These are phyloP conservation scores for Stenchaetothrips biformis DNA, from an alignment of 2,888 invertebrate species.

Conservation along the genomic window DNA sequence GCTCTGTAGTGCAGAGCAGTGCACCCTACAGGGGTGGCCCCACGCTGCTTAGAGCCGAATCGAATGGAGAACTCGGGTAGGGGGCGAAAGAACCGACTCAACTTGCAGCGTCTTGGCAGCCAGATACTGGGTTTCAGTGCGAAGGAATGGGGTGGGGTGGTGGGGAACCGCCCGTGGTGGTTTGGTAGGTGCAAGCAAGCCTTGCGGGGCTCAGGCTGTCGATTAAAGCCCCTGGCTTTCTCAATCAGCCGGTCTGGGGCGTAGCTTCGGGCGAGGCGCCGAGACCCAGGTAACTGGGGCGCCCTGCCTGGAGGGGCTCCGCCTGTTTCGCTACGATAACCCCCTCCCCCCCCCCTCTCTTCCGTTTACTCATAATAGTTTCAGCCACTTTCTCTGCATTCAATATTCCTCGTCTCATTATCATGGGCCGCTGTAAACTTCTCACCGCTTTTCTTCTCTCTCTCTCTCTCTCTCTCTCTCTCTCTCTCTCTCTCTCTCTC, in stretches of 20 bases:
- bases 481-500: not conserved
- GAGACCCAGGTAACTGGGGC: not conserved
- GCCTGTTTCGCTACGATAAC: too few species aligned
- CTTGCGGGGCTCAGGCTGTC: not conserved
- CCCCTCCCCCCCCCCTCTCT: not conserved
- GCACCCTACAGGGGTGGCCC: too few species aligned
- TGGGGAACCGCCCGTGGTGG: not conserved
- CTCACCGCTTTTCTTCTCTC: not conserved
- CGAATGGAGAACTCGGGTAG: too few species aligned
- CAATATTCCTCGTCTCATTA: slow-evolving; percentile 17
- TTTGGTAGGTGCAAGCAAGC: not conserved
- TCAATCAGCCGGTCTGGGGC: not conserved
- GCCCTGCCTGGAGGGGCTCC: not conserved
- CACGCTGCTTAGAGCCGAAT: too few species aligned
- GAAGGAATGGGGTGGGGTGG: not conserved
- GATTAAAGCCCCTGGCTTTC: not conserved
- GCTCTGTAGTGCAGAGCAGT: too few species aligned
- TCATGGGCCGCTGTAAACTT: not conserved
- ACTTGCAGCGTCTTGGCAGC: too few species aligned
- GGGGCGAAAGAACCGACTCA: too few species aligned
- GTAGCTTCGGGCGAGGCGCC: not conserved
- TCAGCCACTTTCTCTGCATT: slow-evolving; percentile 21
- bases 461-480: not conserved
- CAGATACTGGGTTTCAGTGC: not conserved
- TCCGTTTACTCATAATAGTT: slow-evolving; percentile 12